Evolutionary conservation across 64 coral and sea anemone genomes (phyloP).

Genomic region (Trachythela sp.): DNA sequence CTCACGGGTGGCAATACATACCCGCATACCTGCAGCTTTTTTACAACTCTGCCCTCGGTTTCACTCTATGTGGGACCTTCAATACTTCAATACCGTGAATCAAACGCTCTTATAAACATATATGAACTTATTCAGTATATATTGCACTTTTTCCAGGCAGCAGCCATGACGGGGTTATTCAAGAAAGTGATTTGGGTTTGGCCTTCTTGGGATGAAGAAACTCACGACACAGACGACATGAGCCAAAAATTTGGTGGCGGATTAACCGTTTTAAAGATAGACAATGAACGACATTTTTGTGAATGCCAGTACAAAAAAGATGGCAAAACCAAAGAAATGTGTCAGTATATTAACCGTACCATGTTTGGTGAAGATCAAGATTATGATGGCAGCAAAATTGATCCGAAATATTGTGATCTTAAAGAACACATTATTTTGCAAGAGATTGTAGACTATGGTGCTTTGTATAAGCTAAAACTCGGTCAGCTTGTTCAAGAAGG

Average conservation of each 20-base stretch:
- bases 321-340: background rate
- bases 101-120: too few species aligned
- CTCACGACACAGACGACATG: background rate
- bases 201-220: background rate
- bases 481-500: background rate
- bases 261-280: background rate
- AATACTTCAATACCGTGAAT: too few species aligned
- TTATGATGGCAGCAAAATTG: background rate
- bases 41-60: too few species aligned
- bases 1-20: too few species aligned
- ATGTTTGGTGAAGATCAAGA: background rate
- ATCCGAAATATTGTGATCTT: background rate
- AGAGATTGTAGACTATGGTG: background rate
- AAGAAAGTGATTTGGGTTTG: slow-evolving; percentile 1
- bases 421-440: background rate
- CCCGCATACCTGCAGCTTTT: too few species aligned
- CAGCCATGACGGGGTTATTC: background rate
- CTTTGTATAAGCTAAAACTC: background rate
- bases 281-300: background rate
- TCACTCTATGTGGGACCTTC: too few species aligned
- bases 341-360: background rate
- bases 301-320: background rate
- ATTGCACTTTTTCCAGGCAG: background rate
- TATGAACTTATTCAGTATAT: background rate
- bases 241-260: background rate